A percentile compares a stretch with the other conserved stretches of the same genome.
Conservation (phyloP, 2,113 vertebrate genomes). For the Platysternon megacephalum region DNA sequence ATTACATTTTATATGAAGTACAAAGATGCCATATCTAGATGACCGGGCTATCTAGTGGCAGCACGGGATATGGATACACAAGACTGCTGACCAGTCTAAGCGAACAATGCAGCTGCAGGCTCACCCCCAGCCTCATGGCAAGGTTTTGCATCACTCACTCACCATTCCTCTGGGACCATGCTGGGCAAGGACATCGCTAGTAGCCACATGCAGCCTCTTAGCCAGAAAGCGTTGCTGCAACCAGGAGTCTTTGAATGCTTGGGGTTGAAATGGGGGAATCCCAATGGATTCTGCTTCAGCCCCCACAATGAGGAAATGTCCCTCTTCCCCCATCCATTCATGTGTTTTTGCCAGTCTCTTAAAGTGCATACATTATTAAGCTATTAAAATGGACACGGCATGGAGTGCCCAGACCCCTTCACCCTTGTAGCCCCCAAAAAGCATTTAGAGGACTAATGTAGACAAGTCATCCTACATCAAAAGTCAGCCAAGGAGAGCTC, state of each 20-base stretch:
- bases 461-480: neutral
- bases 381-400: neutral
- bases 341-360: neutral
- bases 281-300: neutral
- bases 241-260: neutral
- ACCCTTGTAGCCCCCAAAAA: neutral
- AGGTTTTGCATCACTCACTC: neutral
- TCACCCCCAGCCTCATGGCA: neutral
- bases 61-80: fast-evolving
- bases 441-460: neutral
- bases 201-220: neutral
- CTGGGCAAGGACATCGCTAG: neutral
- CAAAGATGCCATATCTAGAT: neutral
- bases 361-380: neutral
- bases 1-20: neutral
- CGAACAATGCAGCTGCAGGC: fast-evolving
- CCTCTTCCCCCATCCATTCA: neutral
- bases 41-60: neutral
- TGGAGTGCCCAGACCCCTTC: neutral
- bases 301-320: neutral
- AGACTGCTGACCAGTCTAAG: neutral
- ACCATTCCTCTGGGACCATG: neutral
- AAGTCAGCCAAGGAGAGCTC: neutral
- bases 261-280: neutral
- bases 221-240: neutral